Conservation (phyloP, 2,888 invertebrate species). For the Diplolepis rosae region DNA sequence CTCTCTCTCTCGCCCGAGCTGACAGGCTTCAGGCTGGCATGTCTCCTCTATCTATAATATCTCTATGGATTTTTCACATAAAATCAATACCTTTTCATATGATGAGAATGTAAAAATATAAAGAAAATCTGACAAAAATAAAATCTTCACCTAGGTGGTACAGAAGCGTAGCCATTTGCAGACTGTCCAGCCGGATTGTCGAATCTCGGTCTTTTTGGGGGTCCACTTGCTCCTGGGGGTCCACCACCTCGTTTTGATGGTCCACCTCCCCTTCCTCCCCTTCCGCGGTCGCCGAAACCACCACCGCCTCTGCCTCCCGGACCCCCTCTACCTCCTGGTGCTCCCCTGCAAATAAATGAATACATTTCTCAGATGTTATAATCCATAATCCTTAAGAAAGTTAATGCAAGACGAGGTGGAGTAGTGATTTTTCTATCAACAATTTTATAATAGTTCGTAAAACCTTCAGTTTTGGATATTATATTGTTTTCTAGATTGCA, state of each 20-base stretch:
- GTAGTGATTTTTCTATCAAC: too few species aligned
- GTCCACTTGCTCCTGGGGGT: slow-evolving; percentile 77
- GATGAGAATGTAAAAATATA: neutral
- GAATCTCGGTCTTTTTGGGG: slow-evolving; percentile 76
- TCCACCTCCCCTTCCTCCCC: slow-evolving; percentile 72
- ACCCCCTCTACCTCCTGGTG: slow-evolving; percentile 59
- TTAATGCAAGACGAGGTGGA: too few species aligned
- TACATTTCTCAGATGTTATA: neutral
- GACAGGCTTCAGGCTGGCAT: too few species aligned
- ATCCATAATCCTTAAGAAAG: too few species aligned
- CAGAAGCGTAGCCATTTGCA: slow-evolving; percentile 64
- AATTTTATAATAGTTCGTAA: too few species aligned
- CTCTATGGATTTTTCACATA: too few species aligned
- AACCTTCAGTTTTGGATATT: too few species aligned
- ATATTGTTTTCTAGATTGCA: too few species aligned
- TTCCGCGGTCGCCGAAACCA: slow-evolving; percentile 75
- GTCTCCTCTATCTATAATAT: too few species aligned
- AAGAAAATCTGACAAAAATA: neutral
- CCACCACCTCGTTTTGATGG: slow-evolving; percentile 74
- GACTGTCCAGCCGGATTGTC: slow-evolving; percentile 68
- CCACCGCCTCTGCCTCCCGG: slow-evolving; percentile 72
- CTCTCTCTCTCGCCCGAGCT: too few species aligned
- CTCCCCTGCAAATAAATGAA: slow-evolving; percentile 49
- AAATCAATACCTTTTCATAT: too few species aligned
- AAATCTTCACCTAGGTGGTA: slow-evolving; percentile 31